Base-by-base conservation (phyloP, 2,797 vertebrate genomes). In the Platalea minor region DNA sequence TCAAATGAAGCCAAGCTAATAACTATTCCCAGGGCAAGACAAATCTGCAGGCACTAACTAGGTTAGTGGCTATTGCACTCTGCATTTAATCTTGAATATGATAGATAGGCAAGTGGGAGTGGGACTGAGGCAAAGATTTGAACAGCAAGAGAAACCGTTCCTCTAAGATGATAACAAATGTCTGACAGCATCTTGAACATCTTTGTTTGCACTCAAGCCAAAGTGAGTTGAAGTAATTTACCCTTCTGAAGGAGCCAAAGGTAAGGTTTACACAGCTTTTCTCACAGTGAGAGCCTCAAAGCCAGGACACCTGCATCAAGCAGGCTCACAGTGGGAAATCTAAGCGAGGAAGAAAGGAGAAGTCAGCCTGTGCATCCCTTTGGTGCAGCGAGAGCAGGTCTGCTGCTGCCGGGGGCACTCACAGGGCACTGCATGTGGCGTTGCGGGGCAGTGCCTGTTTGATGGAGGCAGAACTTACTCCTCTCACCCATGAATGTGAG, bases 1-100 rank as follows among this genome's bases (percentile, higher is more conserved):
- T 93, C 79, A 85, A 68, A 88, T 54, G 56, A 94, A 96, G 87
- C 73, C 91, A 92, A 95, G 63, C 54, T 90, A 95, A 90, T 87
- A 94, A 94, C 74, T 79, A 84, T 63, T 96, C 60, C 65, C 83
- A 79, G 37, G 43, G 64, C 73, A 92, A 95, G 85, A 88, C 16
- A 79, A 88, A 96, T 93, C 79, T 91, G 19, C 53, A 77, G 72
- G 64, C 65, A 57, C 73, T 95, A 92, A 93, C 28, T 85, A 85
- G 74, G 90, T 94, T 96, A 95, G 81, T 91, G 81, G 28, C 67
- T 85, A 54, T 93, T 89, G 77, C 45, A 35, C 65, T 88, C 79
- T 45, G 60, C 67, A 48, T 86, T 92, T 96, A 88, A 85, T 91
- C 87, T 79, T 84, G 77, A 53, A 61, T 83, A 76, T 39, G 73